Base-by-base conservation (phyloP, 1,140 invertebrate genomes). In the Temnothorax nylanderi region DNA sequence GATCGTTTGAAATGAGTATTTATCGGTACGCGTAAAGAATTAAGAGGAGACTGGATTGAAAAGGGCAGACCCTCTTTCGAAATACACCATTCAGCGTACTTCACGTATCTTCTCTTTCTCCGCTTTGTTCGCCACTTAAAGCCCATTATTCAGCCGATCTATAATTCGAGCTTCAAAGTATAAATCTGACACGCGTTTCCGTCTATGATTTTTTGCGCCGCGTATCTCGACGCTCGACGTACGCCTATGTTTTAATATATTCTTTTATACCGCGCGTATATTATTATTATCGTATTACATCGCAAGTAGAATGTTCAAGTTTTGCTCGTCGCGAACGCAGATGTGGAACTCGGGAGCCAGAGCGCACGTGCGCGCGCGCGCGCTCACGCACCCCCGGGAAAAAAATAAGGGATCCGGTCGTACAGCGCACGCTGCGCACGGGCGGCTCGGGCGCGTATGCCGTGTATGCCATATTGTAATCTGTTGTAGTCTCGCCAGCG, bases 401-500 rank as follows among this genome's bases (percentile, higher is more conserved):
- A 47, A 69, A 69, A 69, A 69, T 69, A 47, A 5, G 10, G n/a
- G 5, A 69, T 65, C 64, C 18, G 18, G 65, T 67, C 37, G 41
- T 26, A n/a, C n/a, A n/a, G n/a, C n/a, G n/a, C n/a, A n/a, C n/a
- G n/a, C n/a, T n/a, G n/a, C 3, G n/a, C 10, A 67, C n/a, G n/a
- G 26, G 5, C 60, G n/a, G n/a, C n/a, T n/a, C 32, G 60, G 60
- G 13, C 7, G 34, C 18, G 49, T 18, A 49, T 5, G 5, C 2
- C 60, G 32, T 11, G 8, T 34, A 6, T 34, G 32, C 32, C 16
- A 1, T 60, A 32, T 60, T 32, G 58, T 26, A 26, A 26, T 26
- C 26, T 26, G 26, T 26, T 26, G 26, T 26, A 26, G 26, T 26
- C 26, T 26, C 26, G 26, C 0, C 26, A 26, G 26, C 26, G 26